These are phyloP conservation scores for Cyprinus carpio DNA, from an alignment of 2,113 vertebrate genomes.

Conservation along the genomic window DNA sequence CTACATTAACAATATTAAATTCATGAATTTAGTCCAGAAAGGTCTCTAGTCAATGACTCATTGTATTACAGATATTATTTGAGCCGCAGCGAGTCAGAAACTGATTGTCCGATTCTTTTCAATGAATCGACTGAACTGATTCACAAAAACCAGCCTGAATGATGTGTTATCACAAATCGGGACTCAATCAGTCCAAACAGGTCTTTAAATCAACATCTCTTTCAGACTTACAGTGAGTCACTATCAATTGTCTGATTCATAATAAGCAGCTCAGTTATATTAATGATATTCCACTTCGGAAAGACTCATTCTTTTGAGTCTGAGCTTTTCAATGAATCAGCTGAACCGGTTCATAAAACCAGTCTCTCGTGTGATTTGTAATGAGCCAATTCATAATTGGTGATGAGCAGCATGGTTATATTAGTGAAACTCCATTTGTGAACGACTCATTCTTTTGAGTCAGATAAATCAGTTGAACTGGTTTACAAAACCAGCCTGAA, in stretches of 20 bases:
- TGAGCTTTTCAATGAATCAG: not conserved
- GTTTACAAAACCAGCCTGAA: not conserved
- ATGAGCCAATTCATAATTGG: not conserved
- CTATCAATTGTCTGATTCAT: not conserved
- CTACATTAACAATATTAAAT: no score
- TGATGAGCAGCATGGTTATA: not conserved
- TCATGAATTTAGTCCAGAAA: no score
- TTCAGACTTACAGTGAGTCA: not conserved
- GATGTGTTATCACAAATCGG: not conserved
- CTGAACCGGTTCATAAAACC: not conserved
- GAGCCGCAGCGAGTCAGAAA: no score
- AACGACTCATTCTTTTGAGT: not conserved
- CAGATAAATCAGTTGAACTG: no score
- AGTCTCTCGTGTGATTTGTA: no score
- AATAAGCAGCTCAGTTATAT: not conserved
- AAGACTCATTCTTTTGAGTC: not conserved
- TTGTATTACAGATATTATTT: no score
- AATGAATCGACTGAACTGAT: not conserved
- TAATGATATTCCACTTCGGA: not conserved
- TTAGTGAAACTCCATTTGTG: not conserved
- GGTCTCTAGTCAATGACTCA: no score
- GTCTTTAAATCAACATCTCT: not conserved
- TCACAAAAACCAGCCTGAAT: not conserved
- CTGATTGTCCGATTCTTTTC: not conserved
- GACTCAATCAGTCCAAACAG: not conserved